These are phyloP conservation scores for Mizuhopecten yessoensis DNA, from an alignment of 1,140 invertebrate genomes.

Conservation along the genomic window DNA sequence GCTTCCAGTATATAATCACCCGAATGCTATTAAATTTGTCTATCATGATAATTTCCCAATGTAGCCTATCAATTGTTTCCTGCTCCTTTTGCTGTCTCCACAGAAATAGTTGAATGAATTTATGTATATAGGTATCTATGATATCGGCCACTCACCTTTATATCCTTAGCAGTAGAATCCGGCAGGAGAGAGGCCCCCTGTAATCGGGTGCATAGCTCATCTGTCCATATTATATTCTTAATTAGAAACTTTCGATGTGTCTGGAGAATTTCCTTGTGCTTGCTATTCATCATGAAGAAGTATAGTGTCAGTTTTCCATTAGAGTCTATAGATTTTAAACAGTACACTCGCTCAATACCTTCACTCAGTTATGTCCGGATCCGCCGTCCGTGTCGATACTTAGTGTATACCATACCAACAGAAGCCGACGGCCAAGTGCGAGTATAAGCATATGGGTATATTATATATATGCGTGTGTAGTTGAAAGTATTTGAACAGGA, in stretches of 20 bases:
- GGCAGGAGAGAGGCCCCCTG: conserved; percentile 56
- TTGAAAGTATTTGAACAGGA: conserved; percentile 28
- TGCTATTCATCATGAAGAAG: conserved; percentile 56
- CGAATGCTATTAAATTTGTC: too few relatives aligned
- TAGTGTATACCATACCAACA: conserved; percentile 16
- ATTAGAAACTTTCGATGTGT: conserved; percentile 62
- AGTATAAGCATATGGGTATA: conserved; percentile 11
- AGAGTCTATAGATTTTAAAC: not conserved
- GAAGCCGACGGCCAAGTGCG: not conserved
- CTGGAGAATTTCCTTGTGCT: conserved; percentile 59
- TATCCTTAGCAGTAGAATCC: conserved; percentile 57
- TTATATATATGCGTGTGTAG: conserved; percentile 9
- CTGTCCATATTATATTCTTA: conserved; percentile 66
- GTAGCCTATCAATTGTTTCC: too few relatives aligned
- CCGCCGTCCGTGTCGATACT: not conserved
- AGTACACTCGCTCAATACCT: not conserved
- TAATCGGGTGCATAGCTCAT: conserved; percentile 42
- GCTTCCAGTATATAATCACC: too few relatives aligned
- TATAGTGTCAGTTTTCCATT: not conserved
- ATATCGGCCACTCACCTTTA: conserved; percentile 65
- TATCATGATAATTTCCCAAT: too few relatives aligned
- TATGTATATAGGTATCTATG: too few relatives aligned
- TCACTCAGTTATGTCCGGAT: not conserved
- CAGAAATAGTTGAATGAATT: too few relatives aligned
- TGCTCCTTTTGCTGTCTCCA: too few relatives aligned